Evolutionary conservation across 2,888 invertebrate species (phyloP), one percentile per base, ranked within the genome.

Genomic region (Tenthredo livida): DNA sequence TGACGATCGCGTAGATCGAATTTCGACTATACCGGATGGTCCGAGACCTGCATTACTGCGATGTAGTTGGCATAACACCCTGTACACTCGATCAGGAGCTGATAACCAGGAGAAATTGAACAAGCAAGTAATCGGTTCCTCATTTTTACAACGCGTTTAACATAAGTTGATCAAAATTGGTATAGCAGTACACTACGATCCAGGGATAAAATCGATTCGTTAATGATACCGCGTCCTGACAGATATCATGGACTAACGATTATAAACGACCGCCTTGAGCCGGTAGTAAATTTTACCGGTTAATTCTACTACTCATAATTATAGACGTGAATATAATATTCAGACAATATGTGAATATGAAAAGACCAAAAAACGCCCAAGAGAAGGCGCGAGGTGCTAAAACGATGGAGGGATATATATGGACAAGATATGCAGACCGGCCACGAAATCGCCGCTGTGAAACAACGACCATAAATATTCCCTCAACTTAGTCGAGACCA

Each of bases 391-490:
- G 7, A 54, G 54, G n/a, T 54, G 54, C 54, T n/a, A n/a, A n/a
- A n/a, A 54, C 21, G 50, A 75, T n/a, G 3, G 37, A 25, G n/a
- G 40, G 61, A 25, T n/a, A n/a, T n/a, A 80, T 61, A n/a, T 12
- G 61, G 80, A 40, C 6, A 54, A 61, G n/a, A 33, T 50, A 6
- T 37, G 37, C 25, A 29, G 37, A 67, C 37, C 50, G 17, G 15
- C 65, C 10, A 17, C 15, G n/a, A 65, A 10, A 58, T 29, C n/a
- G n/a, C 47, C 25, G 75, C 50, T 37, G 21, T 17, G 50, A 50
- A 61, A 80, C 80, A 83, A 47, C 67, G 83, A 50, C 29, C 67
- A 70, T 83, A 67, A 67, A 83, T 83, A 47, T 83, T 67, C 70
- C 50, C 70, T 83, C 70, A 67, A 65, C 67, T 83, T 37, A 40